Conservation (phyloP, 1,140 invertebrate genomes). For the Heterodera schachtii region DNA sequence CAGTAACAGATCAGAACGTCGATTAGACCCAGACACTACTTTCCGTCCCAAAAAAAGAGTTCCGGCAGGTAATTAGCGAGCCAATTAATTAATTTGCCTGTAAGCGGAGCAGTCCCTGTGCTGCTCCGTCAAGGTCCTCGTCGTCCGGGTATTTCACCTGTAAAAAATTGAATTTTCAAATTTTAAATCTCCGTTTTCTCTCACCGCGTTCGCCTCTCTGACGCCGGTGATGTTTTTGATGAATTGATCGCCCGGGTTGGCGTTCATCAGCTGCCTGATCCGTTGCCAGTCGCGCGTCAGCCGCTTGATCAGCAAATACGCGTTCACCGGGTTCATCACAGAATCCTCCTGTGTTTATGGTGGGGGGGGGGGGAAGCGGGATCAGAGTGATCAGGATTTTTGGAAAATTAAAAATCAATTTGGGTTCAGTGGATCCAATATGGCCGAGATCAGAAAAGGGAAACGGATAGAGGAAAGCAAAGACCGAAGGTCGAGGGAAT, state of each 20-base stretch:
- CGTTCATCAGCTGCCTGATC: constrained; percentile 40
- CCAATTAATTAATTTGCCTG: constrained; percentile 71
- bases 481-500: too few species aligned
- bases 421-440: too few species aligned
- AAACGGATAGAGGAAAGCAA: too few species aligned
- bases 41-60: not conserved
- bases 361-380: not conserved
- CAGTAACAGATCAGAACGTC: too few species aligned
- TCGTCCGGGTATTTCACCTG: constrained; percentile 66
- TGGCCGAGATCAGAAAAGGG: too few species aligned
- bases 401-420: not conserved
- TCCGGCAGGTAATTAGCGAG: too few species aligned
- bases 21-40: too few species aligned
- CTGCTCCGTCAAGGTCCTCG: constrained; percentile 86
- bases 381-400: too few species aligned
- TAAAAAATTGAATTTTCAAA: constrained; percentile 22
- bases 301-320: constrained; percentile 52
- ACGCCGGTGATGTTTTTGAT: constrained; percentile 56
- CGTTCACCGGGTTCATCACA: constrained; percentile 54
- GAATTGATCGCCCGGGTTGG: constrained; percentile 49
- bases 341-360: constrained; percentile 12
- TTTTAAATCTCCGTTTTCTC: not conserved
- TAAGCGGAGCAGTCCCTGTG: constrained; percentile 86
- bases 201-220: constrained; percentile 46
- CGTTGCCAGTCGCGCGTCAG: constrained; percentile 48